Evolutionary conservation across 1,140 invertebrate species (phyloP), one percentile per base, ranked within the genome.

Genomic region (Sinella curviseta): DNA sequence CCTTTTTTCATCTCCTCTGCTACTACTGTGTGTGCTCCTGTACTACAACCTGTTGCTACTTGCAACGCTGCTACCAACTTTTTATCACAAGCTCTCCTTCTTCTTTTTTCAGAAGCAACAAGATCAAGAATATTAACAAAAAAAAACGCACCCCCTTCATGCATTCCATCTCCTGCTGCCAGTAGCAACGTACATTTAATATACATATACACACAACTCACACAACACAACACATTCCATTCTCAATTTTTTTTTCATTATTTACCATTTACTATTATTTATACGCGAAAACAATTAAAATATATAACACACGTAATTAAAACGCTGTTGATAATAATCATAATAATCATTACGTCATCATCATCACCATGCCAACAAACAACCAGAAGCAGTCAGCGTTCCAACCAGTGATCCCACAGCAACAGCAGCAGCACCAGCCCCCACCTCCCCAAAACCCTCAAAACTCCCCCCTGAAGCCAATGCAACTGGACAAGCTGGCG

Each of bases 31-130:
- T n/a, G n/a, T n/a, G n/a, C n/a, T n/a, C n/a, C 39, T 48, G 20
- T 20, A 20, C 39, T 48, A 48, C 39, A 60, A 60, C 57, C 57
- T 60, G 57, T 60, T 60, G 57, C 57, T 60, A 60, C 57, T 60
- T 60, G 39, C n/a, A 48, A 48, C 39, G 20, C 39, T 12, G 39
- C 39, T 12, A 48, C 39, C 39, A 48, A 48, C 39, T 20, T 12
- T 12, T 48, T 12, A 48, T 20, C 39, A n/a, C n/a, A n/a, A n/a
- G n/a, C 39, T 48, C 39, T 48, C 39, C 39, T 48, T 20, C 39
- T 48, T 20, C 39, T 12, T 48, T 48, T 20, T 48, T 48, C 57
- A 60, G 57, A 60, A 60, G 24, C 24, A 60, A 60, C 8, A 16
- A 14, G 24, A 14, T 60, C 4, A 60, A 60, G 4, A 14, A 60